Percentiles rank a stretch among this genome's conserved stretches.
These are phyloP conservation scores for Rotaria socialis DNA, from an alignment of 2,888 invertebrate species.

Conservation along the genomic window DNA sequence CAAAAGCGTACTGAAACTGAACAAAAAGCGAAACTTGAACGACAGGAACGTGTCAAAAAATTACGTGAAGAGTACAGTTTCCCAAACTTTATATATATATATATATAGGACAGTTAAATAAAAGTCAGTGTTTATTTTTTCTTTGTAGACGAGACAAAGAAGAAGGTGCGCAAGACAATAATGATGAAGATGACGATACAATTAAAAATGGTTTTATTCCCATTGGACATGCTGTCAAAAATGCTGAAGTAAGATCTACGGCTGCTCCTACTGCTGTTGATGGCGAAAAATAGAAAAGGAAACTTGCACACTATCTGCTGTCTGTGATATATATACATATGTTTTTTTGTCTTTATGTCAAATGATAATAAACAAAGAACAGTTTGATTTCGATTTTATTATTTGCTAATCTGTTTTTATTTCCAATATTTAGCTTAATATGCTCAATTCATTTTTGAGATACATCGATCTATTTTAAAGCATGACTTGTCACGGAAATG, in stretches of 20 bases:
- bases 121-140: background rate
- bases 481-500: too few species aligned
- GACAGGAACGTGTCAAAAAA: slow-evolving; percentile 36
- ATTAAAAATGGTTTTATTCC: background rate
- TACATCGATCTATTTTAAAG: too few species aligned
- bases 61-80: slow-evolving; percentile 36
- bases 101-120: too few species aligned
- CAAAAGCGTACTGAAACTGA: slow-evolving; percentile 33
- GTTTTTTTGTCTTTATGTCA: background rate
- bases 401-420: too few species aligned
- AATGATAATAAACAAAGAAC: background rate
- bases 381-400: background rate
- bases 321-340: background rate
- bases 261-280: background rate
- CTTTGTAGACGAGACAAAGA: background rate
- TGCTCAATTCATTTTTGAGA: too few species aligned
- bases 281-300: background rate
- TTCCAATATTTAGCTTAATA: too few species aligned
- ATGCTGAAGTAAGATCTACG: slow-evolving; percentile 13
- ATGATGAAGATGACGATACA: background rate
- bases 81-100: too few species aligned
- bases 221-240: background rate
- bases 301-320: background rate
- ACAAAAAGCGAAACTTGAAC: slow-evolving; percentile 14
- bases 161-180: background rate